phyloP scores from a whole-genome alignment of 2,113 vertebrate genomes.

The Urocolius indicus region DNA sequence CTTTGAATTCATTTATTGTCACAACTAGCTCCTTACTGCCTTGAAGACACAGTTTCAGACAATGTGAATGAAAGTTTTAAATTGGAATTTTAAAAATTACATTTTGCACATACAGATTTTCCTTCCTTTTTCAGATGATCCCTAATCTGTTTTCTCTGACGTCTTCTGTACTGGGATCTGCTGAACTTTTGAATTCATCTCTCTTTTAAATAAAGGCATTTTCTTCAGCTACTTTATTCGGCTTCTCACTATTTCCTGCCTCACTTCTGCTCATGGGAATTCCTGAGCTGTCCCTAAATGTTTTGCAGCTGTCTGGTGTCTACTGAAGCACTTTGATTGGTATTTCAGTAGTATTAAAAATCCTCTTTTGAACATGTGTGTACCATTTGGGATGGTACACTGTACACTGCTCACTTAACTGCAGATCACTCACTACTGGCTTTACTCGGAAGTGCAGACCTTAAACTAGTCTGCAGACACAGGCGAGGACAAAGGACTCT shows the following conservation, averaged over 20 bases:
- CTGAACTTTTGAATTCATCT: not conserved
- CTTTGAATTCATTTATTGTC: not conserved
- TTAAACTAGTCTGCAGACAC: constrained; percentile 11
- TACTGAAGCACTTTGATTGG: constrained; percentile 26
- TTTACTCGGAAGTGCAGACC: constrained; percentile 37
- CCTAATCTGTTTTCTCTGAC: not conserved
- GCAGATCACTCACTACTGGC: constrained; percentile 36
- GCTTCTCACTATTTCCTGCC: constrained; percentile 46
- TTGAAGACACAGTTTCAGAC: not conserved
- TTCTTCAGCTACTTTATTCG: constrained; percentile 47
- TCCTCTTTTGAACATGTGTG: constrained; percentile 41
- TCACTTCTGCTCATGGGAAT: constrained; percentile 54
- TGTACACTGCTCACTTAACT: not conserved
- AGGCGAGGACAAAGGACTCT: not conserved
- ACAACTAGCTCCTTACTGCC: not conserved
- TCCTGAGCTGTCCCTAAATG: constrained; percentile 59
- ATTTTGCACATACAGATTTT: not conserved
- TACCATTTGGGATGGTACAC: constrained; percentile 39
- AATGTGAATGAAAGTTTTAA: not conserved
- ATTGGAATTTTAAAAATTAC: not conserved
- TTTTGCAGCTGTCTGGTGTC: constrained; percentile 56
- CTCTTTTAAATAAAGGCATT: constrained; percentile 38
- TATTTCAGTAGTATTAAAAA: constrained; percentile 45
- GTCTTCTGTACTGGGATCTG: not conserved
- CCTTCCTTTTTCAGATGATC: not conserved